Evolutionary conservation across 2,797 vertebrate species (phyloP).

Genomic region (Enteromius thamalakanensis): DNA sequence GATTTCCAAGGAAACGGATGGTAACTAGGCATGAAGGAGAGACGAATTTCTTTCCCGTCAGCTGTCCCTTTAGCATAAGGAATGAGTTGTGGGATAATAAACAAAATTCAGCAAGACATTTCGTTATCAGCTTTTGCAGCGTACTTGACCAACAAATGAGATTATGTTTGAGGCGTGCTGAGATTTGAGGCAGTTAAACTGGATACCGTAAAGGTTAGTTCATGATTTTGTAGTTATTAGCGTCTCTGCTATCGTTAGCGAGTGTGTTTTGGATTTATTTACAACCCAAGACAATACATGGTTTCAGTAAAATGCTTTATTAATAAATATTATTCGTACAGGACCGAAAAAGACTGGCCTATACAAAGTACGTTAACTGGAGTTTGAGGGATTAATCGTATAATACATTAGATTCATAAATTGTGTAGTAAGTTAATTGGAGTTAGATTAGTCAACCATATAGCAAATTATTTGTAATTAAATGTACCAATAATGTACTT

Average conservation of each 20-base stretch:
- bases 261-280: constrained; percentile 32
- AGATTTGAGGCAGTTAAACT: constrained; percentile 5
- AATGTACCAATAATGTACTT: not conserved
- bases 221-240: not conserved
- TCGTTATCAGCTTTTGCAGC: not conserved
- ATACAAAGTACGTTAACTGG: not conserved
- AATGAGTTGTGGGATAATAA: constrained; percentile 1
- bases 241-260: constrained; percentile 4
- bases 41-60: constrained; percentile 17
- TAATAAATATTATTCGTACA: not conserved
- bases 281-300: not conserved
- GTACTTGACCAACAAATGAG: not conserved
- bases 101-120: not conserved
- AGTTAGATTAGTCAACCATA: not conserved
- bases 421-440: not conserved
- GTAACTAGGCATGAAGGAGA: not conserved
- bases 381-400: not conserved
- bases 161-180: constrained; percentile 11
- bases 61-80: not conserved
- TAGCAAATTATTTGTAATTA: not conserved
- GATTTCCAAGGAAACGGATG: not conserved
- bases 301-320: not conserved
- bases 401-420: not conserved
- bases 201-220: constrained; percentile 37
- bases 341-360: not conserved